Base-by-base conservation (phyloP, 35 echinoderm and acorn worm species). In the Lytechinus variegatus region DNA sequence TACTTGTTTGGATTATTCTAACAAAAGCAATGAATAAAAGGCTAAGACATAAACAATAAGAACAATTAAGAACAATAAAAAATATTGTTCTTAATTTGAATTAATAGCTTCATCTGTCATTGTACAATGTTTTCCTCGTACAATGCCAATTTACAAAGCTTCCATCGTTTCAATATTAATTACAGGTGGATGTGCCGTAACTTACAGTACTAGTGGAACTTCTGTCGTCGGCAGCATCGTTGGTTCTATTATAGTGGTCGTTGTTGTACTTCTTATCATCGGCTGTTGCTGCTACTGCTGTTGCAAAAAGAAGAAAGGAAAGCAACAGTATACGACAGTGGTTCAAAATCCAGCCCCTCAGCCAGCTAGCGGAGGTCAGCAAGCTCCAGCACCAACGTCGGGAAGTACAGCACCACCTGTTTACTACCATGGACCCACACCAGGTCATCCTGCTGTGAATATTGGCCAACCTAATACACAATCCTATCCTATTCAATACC, bases 211-310 rank as follows among this genome's bases (percentile, higher is more conserved):
- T 6, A 24, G 16, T 24, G 16, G 6, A 24, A 24, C 19, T 24
- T 79, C 66, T 7, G 1, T 21, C 24, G 66, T 79, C 24, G 66
- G 66, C 19, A 16, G 12, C 21, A 24, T 79, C 19, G 66, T 79
- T 24, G 14, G 66, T 79, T 24, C 12, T 24, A 14, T 79, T 79
- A 6, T 79, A 16, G 66, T 79, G n/a, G 66, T 79, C 66, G 66
- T 2, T 24, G n/a, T 79, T 79, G 14, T 79, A 7, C 12, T 79
- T 79, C 19, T 79, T 4, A 14, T 79, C 6, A 79, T 79, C 19
- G 19, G 66, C 66, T 79, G 66, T 79, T 79, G 66, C n/a, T 79
- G 66, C n/a, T 79, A 79, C 66, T 79, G 66, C 61, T 71, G 61
- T 24, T 79, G 19, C 19, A 79, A 79, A 79, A 79, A 79, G 66